phyloP scores from a whole-genome alignment of 2,797 vertebrate genomes.

The Sarcophilus harrisii region DNA sequence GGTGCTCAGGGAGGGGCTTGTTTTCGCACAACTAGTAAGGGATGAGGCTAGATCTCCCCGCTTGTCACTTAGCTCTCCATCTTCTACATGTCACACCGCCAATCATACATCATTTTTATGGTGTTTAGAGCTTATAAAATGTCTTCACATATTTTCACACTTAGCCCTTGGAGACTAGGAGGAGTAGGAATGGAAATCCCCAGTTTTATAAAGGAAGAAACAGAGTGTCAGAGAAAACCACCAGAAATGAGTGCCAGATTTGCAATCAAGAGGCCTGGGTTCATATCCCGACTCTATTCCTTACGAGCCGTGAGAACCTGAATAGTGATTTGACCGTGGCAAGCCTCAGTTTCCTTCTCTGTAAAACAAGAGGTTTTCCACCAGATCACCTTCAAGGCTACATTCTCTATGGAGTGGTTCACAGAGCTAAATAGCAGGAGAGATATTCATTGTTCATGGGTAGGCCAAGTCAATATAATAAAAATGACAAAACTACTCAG shows the following conservation, averaged over 20 bases:
- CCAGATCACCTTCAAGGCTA: neutral
- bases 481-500: neutral
- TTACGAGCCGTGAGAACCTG: neutral
- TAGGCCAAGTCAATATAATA: neutral
- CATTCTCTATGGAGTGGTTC: neutral
- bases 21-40: too few relatives aligned
- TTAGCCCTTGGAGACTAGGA: neutral
- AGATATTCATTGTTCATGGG: neutral
- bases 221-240: neutral
- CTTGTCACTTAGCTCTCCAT: neutral
- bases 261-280: neutral
- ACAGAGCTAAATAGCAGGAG: neutral
- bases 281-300: neutral
- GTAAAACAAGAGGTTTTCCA: neutral
- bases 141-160: neutral
- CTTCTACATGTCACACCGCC: neutral
- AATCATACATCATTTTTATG: neutral
- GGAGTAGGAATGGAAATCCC: neutral
- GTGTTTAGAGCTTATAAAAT: neutral
- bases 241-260: neutral
- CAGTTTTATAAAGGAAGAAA: neutral
- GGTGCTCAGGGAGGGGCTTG: neutral
- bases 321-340: neutral
- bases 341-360: neutral
- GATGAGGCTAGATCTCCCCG: neutral